phyloP scores from a whole-genome alignment of 2,888 invertebrate species.

The Nephrotoma guestfalica region DNA sequence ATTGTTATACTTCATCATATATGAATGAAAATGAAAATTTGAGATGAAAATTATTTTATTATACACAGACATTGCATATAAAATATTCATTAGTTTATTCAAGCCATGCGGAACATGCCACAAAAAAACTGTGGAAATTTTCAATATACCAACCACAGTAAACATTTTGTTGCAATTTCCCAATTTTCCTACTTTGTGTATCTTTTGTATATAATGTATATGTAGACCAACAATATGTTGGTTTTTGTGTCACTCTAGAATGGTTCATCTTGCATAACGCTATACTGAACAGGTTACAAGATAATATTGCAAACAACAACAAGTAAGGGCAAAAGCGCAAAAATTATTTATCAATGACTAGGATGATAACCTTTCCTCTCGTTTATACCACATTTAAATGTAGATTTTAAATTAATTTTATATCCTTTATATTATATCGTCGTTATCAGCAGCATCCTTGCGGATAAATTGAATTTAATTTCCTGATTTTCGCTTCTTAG shows the following conservation, averaged over 20 bases:
- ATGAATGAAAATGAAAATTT: background rate
- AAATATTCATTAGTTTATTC: background rate
- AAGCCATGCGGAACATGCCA: background rate
- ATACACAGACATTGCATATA: background rate
- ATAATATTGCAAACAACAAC: background rate
- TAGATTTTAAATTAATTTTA: background rate
- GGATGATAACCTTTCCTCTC: background rate
- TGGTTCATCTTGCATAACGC: background rate
- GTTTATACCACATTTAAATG: background rate
- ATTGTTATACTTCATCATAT: background rate
- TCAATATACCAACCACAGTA: background rate
- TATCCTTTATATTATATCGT: background rate
- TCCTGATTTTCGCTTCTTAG: background rate
- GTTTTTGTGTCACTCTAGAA: background rate
- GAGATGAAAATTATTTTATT: background rate
- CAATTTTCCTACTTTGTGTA: background rate
- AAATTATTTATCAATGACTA: background rate
- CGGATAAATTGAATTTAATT: background rate
- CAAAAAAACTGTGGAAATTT: background rate
- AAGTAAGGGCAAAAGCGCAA: background rate
- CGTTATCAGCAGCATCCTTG: background rate
- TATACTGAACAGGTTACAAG: background rate
- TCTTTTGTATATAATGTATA: no score
- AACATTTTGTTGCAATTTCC: background rate
- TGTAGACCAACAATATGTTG: background rate